Conservation (phyloP, 2,797 vertebrate genomes). For the Tympanoctomys barrerae region DNA sequence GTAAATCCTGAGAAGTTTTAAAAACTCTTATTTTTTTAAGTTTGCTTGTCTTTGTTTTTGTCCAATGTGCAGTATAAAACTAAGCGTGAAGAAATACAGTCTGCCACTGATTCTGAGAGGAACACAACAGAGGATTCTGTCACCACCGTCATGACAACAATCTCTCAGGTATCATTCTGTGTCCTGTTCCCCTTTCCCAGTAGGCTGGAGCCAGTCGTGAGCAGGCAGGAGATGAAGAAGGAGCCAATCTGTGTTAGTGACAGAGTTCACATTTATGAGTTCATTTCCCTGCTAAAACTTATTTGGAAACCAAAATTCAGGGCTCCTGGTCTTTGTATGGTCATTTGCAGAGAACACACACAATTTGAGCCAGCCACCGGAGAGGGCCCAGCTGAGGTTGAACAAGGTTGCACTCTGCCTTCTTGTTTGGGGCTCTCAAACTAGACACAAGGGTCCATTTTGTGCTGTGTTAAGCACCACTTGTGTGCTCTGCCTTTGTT, state of each 20-base stretch:
- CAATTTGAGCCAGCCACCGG: background rate
- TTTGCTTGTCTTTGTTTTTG: background rate
- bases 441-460: background rate
- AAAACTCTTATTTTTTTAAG: background rate
- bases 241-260: background rate
- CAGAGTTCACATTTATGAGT: background rate
- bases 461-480: background rate
- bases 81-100: conserved; percentile 92
- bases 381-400: background rate
- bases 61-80: conserved; percentile 94
- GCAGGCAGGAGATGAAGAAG: conserved; percentile 17
- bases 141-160: conserved; percentile 85
- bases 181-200: background rate
- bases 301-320: background rate
- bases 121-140: conserved; percentile 83
- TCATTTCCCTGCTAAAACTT: background rate
- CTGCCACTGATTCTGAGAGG: conserved; percentile 52
- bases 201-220: background rate
- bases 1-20: background rate
- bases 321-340: accelerated
- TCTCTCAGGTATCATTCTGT: conserved; percentile 87
- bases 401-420: background rate
- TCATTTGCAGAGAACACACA: background rate
- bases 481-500: background rate
- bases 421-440: background rate